Evolutionary conservation across 2,113 vertebrate genomes (phyloP).

Genomic region (Pica pica): DNA sequence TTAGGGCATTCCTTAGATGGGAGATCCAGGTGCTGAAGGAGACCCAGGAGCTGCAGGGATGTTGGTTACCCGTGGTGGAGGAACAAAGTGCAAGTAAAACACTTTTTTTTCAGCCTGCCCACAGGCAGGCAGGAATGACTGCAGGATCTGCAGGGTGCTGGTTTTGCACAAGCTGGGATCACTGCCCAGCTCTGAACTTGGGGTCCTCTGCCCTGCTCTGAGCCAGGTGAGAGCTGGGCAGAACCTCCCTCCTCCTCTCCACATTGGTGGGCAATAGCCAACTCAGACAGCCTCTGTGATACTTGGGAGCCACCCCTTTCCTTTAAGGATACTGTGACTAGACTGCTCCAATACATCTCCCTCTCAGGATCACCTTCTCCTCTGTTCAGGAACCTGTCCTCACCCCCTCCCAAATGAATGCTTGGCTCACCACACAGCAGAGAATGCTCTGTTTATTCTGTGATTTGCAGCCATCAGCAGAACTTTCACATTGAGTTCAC

Average conservation of each 20-base stretch:
- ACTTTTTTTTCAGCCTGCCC: not conserved
- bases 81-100: not conserved
- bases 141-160: not conserved
- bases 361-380: not conserved
- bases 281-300: not conserved
- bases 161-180: not conserved
- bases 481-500: not conserved
- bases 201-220: not conserved
- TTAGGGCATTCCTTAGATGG: not conserved
- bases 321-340: no score
- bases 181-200: not conserved
- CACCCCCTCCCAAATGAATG: not conserved
- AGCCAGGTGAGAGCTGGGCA: not conserved
- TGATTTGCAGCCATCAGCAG: not conserved
- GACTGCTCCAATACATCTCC: not conserved
- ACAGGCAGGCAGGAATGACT: rapidly evolving
- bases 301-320: rapidly evolving
- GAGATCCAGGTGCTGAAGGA: not conserved
- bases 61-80: not conserved
- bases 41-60: not conserved
- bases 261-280: rapidly evolving
- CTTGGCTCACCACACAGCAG: not conserved
- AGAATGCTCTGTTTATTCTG: conserved; percentile 14
- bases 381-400: not conserved
- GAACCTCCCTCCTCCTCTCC: not conserved